A percentile compares a stretch with the other conserved stretches of the same genome.
These are phyloP conservation scores for Neelides folsomi DNA, from an alignment of 2,888 invertebrate species.

Conservation along the genomic window DNA sequence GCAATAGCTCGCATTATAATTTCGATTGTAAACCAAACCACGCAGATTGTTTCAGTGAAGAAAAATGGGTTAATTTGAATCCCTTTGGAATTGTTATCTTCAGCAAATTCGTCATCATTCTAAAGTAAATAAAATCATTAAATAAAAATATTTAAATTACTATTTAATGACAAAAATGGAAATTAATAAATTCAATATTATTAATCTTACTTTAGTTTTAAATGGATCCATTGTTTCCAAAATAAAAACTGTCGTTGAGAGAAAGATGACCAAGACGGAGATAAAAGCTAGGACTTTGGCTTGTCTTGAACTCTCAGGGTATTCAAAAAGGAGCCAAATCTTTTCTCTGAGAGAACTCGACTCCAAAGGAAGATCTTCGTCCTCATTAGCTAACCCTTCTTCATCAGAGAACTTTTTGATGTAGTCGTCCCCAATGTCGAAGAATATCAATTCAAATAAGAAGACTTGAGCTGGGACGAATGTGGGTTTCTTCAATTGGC, in stretches of 20 bases:
- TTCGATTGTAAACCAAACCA: constrained; percentile 1
- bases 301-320: not conserved
- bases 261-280: not conserved
- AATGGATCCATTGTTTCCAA: not conserved
- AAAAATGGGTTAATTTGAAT: not conserved
- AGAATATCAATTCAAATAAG: constrained; percentile 8
- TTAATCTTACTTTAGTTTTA: not conserved
- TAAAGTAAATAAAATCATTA: too few relatives aligned
- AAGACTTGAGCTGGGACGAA: constrained; percentile 9
- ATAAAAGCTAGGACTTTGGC: not conserved
- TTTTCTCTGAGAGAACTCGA: not conserved
- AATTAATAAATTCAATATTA: too few relatives aligned
- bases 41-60: not conserved
- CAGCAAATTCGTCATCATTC: too few relatives aligned
- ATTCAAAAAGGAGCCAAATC: not conserved
- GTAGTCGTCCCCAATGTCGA: too few relatives aligned
- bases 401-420: too few relatives aligned
- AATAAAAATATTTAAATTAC: too few relatives aligned
- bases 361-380: too few relatives aligned
- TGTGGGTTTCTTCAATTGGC: constrained; percentile 6
- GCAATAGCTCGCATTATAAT: not conserved
- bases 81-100: too few relatives aligned
- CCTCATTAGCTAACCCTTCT: not conserved
- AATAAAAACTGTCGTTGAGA: not conserved
- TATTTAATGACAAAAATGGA: too few relatives aligned